A percentile compares a stretch with the other conserved stretches of the same genome.
Evolutionary conservation across 2,888 invertebrate species (phyloP).

Genomic region (Lithophane semibrunnea): DNA sequence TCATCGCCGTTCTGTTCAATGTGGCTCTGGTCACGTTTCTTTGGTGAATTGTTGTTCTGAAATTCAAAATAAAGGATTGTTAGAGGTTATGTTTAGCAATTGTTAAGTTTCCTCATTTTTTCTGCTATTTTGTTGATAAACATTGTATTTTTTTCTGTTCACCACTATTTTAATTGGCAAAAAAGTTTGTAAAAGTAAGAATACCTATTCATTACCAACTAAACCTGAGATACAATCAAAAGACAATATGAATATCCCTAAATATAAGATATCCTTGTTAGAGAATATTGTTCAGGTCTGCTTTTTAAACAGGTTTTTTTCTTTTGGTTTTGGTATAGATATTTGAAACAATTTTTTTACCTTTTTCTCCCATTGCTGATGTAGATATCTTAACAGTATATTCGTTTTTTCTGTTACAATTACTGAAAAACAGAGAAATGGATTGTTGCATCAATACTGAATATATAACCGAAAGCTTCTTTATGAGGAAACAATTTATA

Average conservation of each 20-base stretch:
- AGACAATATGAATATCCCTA: not conserved
- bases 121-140: not conserved
- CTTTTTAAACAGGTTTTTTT: not conserved
- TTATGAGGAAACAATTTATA: not conserved
- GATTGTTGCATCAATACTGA: conserved; percentile 41
- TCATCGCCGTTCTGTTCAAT: conserved; percentile 90
- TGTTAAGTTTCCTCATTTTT: not conserved
- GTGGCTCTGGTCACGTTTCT: conserved; percentile 91
- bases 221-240: not conserved
- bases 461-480: not conserved
- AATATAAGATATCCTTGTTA: not conserved
- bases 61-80: conserved; percentile 56
- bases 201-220: not conserved
- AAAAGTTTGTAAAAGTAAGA: too few relatives aligned
- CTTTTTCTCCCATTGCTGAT: conserved; percentile 99
- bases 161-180: too few relatives aligned
- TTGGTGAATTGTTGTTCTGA: conserved; percentile 90
- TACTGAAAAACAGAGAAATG: conserved; percentile 91
- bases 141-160: not conserved
- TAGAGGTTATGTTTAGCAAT: not conserved
- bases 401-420: conserved; percentile 99
- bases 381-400: conserved; percentile 97
- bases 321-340: not conserved
- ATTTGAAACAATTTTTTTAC: conserved; percentile 77
- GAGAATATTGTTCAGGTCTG: not conserved